phyloP scores from a whole-genome alignment of 2,113 vertebrate genomes.

The Stictonetta naevosa region DNA sequence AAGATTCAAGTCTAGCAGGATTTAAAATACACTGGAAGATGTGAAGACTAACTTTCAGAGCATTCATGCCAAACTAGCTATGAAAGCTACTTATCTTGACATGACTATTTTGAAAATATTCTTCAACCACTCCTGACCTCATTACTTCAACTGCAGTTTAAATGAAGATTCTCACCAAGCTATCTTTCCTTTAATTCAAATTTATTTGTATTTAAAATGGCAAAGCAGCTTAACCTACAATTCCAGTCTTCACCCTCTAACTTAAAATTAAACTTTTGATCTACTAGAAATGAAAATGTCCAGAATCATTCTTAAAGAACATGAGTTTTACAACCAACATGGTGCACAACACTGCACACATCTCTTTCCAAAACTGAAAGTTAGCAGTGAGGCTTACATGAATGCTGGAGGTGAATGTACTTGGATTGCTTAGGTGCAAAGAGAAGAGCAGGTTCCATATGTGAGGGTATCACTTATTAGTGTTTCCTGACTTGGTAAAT shows the following conservation, averaged over 20 bases:
- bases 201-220: background rate
- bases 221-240: background rate
- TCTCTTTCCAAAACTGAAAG: background rate
- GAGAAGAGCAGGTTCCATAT: background rate
- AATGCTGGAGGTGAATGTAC: background rate
- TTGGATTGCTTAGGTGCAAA: background rate
- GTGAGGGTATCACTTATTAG: background rate
- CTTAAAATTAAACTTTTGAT: background rate
- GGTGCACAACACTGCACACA: rapidly evolving
- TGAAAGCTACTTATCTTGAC: background rate
- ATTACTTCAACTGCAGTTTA: background rate
- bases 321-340: background rate
- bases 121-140: background rate
- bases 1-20: background rate
- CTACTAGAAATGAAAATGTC: background rate
- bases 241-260: background rate
- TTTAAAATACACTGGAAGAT: background rate
- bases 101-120: background rate
- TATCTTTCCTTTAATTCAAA: background rate
- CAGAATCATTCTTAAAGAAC: background rate
- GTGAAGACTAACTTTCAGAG: background rate
- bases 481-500: background rate
- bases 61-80: background rate
- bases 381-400: background rate
- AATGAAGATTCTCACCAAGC: background rate